Conservation (phyloP, 2,797 vertebrate species). For the Rallus crepitans region DNA sequence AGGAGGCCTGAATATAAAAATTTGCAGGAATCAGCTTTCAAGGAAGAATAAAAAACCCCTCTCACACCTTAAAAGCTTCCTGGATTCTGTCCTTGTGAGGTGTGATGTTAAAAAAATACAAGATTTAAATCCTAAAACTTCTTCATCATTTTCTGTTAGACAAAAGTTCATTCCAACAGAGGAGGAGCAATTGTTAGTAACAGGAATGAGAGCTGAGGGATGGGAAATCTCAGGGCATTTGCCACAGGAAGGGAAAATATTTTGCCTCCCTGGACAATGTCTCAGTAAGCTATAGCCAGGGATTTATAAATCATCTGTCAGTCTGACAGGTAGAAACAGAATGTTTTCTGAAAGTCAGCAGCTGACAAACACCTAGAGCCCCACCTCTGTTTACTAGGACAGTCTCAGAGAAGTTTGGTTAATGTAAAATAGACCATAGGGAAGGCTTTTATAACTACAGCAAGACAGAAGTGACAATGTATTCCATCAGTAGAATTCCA, state of each 20-base stretch:
- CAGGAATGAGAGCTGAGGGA: background rate
- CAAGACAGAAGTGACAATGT: background rate
- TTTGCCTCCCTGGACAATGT: background rate
- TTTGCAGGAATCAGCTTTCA: background rate
- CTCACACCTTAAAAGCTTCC: background rate
- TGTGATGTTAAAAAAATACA: rapidly evolving
- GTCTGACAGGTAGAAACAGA: background rate
- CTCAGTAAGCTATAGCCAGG: background rate
- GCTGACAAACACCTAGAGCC: background rate
- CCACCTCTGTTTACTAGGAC: background rate
- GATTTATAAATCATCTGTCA: background rate
- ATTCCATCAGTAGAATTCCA: background rate
- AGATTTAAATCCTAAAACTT: background rate
- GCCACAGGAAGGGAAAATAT: background rate
- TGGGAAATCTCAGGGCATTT: background rate
- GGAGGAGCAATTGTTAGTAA: background rate
- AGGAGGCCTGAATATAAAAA: slow-evolving; percentile 38
- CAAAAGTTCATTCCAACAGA: background rate
- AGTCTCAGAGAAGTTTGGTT: background rate
- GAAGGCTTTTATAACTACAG: background rate
- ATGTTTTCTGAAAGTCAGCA: background rate
- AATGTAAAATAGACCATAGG: background rate
- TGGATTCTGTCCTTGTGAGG: background rate
- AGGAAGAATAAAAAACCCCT: background rate
- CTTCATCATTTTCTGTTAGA: background rate